phyloP scores from a whole-genome alignment of 2,797 vertebrate species.

The Iguana delicatissima region DNA sequence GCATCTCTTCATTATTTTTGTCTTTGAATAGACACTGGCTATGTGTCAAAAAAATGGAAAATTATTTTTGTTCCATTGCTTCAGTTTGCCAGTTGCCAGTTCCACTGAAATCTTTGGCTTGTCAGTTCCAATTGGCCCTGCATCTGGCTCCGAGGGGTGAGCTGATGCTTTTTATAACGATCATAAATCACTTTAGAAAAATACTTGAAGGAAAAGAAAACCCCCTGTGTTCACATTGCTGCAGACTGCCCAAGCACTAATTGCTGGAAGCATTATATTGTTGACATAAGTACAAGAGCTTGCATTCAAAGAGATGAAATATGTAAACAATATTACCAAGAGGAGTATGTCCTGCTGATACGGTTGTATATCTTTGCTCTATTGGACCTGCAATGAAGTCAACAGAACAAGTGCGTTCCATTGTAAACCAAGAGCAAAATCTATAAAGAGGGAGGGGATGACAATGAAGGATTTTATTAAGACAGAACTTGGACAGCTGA shows the following conservation, averaged over 20 bases:
- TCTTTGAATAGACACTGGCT: neutral
- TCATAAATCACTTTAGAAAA: slow-evolving; percentile 42
- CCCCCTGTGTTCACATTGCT: slow-evolving; percentile 29
- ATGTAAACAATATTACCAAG: neutral
- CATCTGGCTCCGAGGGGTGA: neutral
- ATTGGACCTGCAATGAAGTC: neutral
- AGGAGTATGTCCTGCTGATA: neutral
- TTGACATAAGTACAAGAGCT: slow-evolving; percentile 41
- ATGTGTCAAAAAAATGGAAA: slow-evolving; percentile 3
- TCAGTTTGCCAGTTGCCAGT: slow-evolving; percentile 23
- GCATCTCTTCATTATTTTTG: slow-evolving; percentile 33
- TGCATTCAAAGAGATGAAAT: slow-evolving; percentile 37
- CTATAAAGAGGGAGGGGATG: neutral
- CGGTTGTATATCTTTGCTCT: slow-evolving; percentile 14
- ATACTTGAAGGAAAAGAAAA: slow-evolving; percentile 15
- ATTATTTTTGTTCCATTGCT: slow-evolving; percentile 12
- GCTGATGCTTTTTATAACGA: slow-evolving; percentile 18
- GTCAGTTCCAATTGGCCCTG: neutral
- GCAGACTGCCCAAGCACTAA: slow-evolving; percentile 6
- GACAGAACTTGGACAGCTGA: neutral
- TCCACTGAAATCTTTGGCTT: slow-evolving; percentile 17
- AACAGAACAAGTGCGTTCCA: neutral
- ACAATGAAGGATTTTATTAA: neutral
- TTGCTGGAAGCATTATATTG: slow-evolving; percentile 39
- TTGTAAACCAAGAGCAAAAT: neutral